Evolutionary conservation across 30 jellyfish, hydroid and myxozoan species (phyloP), one percentile per base, ranked within the genome.

Genomic region (Cassiopea andromeda): DNA sequence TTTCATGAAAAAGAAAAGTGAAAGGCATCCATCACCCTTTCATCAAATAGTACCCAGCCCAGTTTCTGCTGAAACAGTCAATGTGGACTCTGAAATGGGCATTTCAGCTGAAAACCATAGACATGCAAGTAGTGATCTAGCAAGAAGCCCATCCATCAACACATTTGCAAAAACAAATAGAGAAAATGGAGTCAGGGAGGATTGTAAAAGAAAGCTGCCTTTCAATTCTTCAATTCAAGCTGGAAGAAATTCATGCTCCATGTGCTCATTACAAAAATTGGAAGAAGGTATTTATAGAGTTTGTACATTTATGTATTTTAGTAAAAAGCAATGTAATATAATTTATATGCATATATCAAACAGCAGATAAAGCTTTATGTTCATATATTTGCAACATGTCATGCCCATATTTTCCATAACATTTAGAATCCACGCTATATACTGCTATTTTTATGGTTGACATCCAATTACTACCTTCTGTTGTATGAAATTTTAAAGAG

Each of bases 191-290:
- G 49, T 67, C 17, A 83, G 69, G 16, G 47, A n/a, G 27, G 57
- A 64, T 2, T 12, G 45, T 1, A 67, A 38, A 7, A 73, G 82
- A 49, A 87, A 75, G 61, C 19, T 85, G 19, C 76, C 78, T 4
- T 69, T 75, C 68, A 80, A 79, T 50, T 15, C 69, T 13, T 15
- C 48, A 16, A 9, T 88, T 48, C 72, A 70, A 13, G 71, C 90
- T 4, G 90, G 75, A 60, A 80, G 73, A 49, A 95, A 72, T 71
- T 95, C 99, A 45, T 75, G 97, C 27, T 94, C 98, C 17, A 44
- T 92, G 74, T 88, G 94, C 69, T 95, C 99, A 69, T 72, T 95
- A 69, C 97, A 97, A 47, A 80, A 86, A 69, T 97, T 95, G 69
- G 99, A 95, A 58, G 99, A 95, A 69, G 98, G 99, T 93, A 87